Base-by-base conservation (phyloP, 2,888 invertebrate species). In the Athalia rosae region DNA sequence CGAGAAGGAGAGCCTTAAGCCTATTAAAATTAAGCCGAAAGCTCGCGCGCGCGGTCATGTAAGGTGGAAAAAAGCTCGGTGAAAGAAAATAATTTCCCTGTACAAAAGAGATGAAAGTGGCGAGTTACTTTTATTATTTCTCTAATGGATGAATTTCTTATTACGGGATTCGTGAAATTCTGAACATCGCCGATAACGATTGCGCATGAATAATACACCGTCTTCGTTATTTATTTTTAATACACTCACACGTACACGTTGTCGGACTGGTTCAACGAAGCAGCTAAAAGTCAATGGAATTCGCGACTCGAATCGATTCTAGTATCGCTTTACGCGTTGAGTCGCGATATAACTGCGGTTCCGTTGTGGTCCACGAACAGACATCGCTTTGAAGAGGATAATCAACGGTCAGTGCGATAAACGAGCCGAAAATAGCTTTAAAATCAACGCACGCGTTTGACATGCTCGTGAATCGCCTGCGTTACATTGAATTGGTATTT, bases 301-400 rank as follows among this genome's bases (percentile, higher is more conserved):
- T 67, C 6, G 45, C 45, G 56, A 45, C 58, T 11, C 15, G 41
- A 71, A 71, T 58, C 50, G 71, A 71, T 71, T 15, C 45, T 67
- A 41, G 41, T 67, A 67, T 67, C 53, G 47, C 67, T 28, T n/a
- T 28, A 28, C 53, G 6, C 50, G 50, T 50, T 28, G 47, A 41
- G 67, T 67, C 41, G 67, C n/a, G 71, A 71, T 71, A 45, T 48
- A 71, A 2, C 1, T 28, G 28, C 15, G 43, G 43, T 58, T 58
- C 45, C 71, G 59, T 56, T 59, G 58, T 59, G 58, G 45, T 50
- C 47, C 50, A 43, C 6, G 71, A 15, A 43, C 56, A 71, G 58
- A 71, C 71, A 71, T 71, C 45, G 58, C 15, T 71, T 71, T 45
- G 58, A 45, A 71, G 58, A 58, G 71, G 71, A 59, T 71, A 71